Conservation (phyloP, 2,888 invertebrate species). For the Cryptus armator region DNA sequence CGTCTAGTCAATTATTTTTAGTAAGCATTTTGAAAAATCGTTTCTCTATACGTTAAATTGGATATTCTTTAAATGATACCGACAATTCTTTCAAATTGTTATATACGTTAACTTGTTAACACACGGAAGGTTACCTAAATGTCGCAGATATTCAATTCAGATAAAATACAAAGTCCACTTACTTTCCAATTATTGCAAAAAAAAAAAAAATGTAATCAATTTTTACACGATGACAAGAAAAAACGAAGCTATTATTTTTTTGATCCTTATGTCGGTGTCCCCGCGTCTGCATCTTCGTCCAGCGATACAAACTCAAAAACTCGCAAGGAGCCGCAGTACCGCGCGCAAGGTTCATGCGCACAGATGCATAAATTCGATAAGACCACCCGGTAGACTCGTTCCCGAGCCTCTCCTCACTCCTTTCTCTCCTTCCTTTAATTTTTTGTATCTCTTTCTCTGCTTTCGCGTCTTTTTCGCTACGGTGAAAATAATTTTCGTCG, state of each 20-base stretch:
- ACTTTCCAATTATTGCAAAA: background rate
- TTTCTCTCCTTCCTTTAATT: background rate
- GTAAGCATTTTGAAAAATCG: too few species aligned
- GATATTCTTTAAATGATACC: too few species aligned
- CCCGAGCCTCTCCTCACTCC: slow-evolving; percentile 21
- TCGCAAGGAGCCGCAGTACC: slow-evolving; percentile 5
- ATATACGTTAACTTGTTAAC: too few species aligned
- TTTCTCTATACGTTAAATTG: too few species aligned
- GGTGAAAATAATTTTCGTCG: slow-evolving; percentile 57
- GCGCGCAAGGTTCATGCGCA: slow-evolving; percentile 53
- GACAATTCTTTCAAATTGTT: too few species aligned
- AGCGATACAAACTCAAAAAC: slow-evolving; percentile 30
- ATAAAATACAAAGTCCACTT: too few species aligned
- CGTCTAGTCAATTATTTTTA: too few species aligned
- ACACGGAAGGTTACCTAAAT: too few species aligned
- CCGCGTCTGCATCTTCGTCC: background rate
- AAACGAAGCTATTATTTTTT: background rate
- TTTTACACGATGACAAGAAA: background rate
- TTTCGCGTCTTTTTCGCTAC: background rate
- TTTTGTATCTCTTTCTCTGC: background rate
- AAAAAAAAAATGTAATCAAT: background rate
- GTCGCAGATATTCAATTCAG: too few species aligned
- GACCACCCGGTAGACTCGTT: slow-evolving; percentile 73
- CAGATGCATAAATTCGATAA: slow-evolving; percentile 78
- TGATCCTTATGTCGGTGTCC: background rate